phyloP scores from a whole-genome alignment of 1,140 invertebrate genomes.

The Goniozus legneri region DNA sequence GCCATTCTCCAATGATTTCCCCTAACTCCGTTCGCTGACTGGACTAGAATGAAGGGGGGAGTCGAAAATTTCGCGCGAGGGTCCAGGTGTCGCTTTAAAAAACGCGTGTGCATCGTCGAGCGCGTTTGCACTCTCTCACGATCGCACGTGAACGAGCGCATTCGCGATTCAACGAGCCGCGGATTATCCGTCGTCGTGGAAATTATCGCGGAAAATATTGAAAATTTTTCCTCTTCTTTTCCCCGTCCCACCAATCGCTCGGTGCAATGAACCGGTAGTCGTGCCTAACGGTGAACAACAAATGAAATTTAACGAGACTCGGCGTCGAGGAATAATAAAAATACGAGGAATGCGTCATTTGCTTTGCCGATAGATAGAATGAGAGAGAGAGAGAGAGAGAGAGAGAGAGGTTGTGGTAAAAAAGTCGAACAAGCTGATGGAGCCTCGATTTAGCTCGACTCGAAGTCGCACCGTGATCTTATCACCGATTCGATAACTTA shows the following conservation, averaged over 20 bases:
- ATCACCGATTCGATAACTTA: no score
- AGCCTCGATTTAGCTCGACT: no score
- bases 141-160: constrained; percentile 35
- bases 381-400: neutral
- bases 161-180: constrained; percentile 39
- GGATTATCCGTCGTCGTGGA: constrained; percentile 39
- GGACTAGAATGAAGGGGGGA: constrained; percentile 2
- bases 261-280: constrained; percentile 9
- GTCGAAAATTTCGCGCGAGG: constrained; percentile 11
- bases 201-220: constrained; percentile 39
- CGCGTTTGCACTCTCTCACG: constrained; percentile 9
- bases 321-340: no score
- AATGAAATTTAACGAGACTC: neutral
- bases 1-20: no score
- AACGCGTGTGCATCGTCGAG: neutral
- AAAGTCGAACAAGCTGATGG: constrained; percentile 17
- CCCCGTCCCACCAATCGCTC: constrained; percentile 8
- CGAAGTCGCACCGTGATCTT: no score
- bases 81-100: constrained; percentile 20
- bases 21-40: no score
- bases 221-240: constrained; percentile 24
- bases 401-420: constrained; percentile 17
- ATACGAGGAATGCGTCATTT: no score
- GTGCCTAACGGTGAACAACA: constrained; percentile 7
- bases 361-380: no score